Evolutionary conservation across 2,113 vertebrate species (phyloP), one percentile per base, ranked within the genome.

Genomic region (Eudyptes chrysolophus): DNA sequence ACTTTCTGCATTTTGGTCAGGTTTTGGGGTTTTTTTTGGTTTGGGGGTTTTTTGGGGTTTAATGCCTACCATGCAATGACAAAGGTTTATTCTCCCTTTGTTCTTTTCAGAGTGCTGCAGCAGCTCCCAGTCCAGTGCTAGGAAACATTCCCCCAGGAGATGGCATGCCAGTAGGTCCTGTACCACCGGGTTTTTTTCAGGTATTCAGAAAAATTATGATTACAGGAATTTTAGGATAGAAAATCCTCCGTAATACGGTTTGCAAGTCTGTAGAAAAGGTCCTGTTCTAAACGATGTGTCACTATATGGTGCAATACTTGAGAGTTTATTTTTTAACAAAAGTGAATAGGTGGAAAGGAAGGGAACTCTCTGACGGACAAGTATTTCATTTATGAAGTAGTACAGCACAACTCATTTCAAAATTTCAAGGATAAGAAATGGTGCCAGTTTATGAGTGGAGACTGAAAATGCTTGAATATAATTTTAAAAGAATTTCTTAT

Each of bases 101-200:
- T 98, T 98, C 98, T 98, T 97, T 98, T 97, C 98, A 99, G 99
- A 99, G 99, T 97, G 99, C 99, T 95, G 99, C 99, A 97, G 99
- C 99, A 98, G 99, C 99, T 96, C 99, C 99, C 96, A 99, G 99
- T 95, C 99, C 99, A 71, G 99, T 99, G 97, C 99, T 99, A 92
- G 99, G 99, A 98, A 99, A 99, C 98, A 99, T 99, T 97, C 99
- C 99, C 98, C 99, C 99, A 96, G 99, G 99, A 99, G 99, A 99
- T 95, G 99, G 99, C 97, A 99, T 99, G 99, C 99, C 99, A 97
- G 99, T 99, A 98, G 99, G 99, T 91, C 99, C 99, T 87, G 99
- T 99, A 87, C 99, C 99, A 92, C 99, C 99, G 72, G 99, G 99
- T 78, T 99, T 99, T 98, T 99, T 99, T 98, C 99, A 99, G 99